phyloP scores from a whole-genome alignment of 2,113 vertebrate genomes.

The Mus spicilegus region DNA sequence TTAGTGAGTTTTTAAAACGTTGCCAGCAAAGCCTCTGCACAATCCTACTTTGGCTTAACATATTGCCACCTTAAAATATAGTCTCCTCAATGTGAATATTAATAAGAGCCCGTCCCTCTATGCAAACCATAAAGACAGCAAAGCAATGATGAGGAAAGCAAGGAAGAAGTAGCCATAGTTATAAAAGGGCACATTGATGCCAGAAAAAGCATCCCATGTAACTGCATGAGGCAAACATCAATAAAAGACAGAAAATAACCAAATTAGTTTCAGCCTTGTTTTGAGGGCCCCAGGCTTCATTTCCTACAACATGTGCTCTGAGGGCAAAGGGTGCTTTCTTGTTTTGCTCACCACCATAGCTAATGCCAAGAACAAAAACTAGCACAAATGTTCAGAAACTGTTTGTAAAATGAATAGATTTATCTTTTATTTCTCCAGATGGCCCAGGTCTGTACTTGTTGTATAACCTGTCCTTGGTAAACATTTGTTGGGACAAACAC shows the following conservation, averaged over 20 bases:
- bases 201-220: background rate
- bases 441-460: conserved; percentile 3
- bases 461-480: conserved; percentile 20
- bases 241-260: background rate
- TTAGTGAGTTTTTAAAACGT: background rate
- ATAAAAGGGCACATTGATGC: background rate
- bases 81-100: background rate
- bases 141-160: background rate
- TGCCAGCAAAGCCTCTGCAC: background rate
- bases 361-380: background rate
- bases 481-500: conserved; percentile 42
- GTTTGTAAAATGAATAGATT: background rate
- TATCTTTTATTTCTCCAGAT: background rate
- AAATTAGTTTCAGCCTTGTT: background rate
- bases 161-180: background rate
- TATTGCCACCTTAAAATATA: background rate
- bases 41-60: background rate
- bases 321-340: background rate
- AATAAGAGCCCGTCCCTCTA: background rate
- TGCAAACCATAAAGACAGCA: background rate
- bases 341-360: background rate
- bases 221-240: background rate
- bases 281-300: background rate
- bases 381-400: background rate
- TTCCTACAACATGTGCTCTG: background rate